Evolutionary conservation across 2,888 invertebrate genomes (phyloP), one percentile per base, ranked within the genome.

Genomic region (Hirtodrosophila alboralis): DNA sequence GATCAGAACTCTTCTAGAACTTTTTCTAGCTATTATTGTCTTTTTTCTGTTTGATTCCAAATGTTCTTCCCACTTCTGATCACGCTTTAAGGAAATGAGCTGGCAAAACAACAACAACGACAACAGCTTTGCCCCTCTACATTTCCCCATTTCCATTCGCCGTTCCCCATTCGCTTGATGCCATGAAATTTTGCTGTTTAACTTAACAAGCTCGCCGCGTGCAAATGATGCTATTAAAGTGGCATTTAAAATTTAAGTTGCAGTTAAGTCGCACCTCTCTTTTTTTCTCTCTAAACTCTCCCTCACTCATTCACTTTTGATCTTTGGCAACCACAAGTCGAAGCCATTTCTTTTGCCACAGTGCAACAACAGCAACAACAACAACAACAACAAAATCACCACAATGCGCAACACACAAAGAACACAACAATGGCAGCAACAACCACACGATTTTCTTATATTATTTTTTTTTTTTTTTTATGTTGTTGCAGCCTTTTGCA

Each of bases 191-290:
- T 36, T 38, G 57, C n/a, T 60, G 59, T 57, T 47, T 36, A 62
- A 58, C 47, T 61, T 83, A 86, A 86, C 84, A 86, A 84, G 75
- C 72, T 59, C 34, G 68, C 85, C 81, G 87, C 86, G 88, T 88
- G 87, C 88, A 87, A 88, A 88, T 87, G 87, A 86, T 87, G 88
- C 88, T 78, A 87, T 87, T 88, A 86, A 86, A 87, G 80, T 86
- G 87, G 83, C 87, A 83, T 88, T 87, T 87, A 87, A 86, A 87
- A 87, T 84, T 85, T 86, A 81, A 87, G 84, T 73, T 84, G 65
- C 81, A 77, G 66, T 74, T 69, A 58, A 69, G 47, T 80, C 81
- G 62, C 77, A 44, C 78, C 74, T 60, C 57, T 64, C 45, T 44
- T 41, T 34, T 54, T 47, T 63, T 70, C 65, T 40, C 33, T 18